Conservation (phyloP, 2,113 vertebrate species). For the Nothobranchius kuhntae region DNA sequence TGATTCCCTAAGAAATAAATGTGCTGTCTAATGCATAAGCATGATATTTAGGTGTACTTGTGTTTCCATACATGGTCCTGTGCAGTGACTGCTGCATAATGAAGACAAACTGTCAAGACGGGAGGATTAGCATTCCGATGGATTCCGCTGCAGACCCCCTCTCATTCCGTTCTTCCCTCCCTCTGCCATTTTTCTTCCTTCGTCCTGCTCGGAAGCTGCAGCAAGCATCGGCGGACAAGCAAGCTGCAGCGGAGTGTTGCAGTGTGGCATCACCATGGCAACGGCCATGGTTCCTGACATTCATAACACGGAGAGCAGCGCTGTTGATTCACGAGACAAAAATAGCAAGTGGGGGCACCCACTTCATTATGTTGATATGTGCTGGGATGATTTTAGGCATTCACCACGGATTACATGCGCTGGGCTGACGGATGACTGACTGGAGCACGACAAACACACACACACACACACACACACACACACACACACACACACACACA, state of each 20-base stretch:
- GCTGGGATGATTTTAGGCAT: conserved; percentile 23
- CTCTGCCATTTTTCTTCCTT: conserved; percentile 23
- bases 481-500: background rate
- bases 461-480: conserved; percentile 1
- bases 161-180: conserved; percentile 19
- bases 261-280: conserved; percentile 81
- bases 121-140: conserved; percentile 79
- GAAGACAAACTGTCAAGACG: conserved; percentile 76
- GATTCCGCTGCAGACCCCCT: conserved; percentile 64
- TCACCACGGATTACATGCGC: background rate
- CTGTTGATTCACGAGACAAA: conserved; percentile 74
- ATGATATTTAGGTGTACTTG: conserved; percentile 9
- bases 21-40: conserved; percentile 17
- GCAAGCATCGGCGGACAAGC: conserved; percentile 58
- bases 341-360: conserved; percentile 58
- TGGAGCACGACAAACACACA: background rate
- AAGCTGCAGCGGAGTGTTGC: conserved; percentile 77
- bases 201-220: conserved; percentile 61
- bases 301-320: conserved; percentile 66
- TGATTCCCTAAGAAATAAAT: background rate
- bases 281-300: conserved; percentile 82
- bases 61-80: conserved; percentile 21
- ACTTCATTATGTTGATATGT: conserved; percentile 38
- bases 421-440: conserved; percentile 16
- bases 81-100: conserved; percentile 70